Evolutionary conservation across 2,888 invertebrate genomes (phyloP), one percentile per base, ranked within the genome.

Genomic region (Oxycera nigricornis): DNA sequence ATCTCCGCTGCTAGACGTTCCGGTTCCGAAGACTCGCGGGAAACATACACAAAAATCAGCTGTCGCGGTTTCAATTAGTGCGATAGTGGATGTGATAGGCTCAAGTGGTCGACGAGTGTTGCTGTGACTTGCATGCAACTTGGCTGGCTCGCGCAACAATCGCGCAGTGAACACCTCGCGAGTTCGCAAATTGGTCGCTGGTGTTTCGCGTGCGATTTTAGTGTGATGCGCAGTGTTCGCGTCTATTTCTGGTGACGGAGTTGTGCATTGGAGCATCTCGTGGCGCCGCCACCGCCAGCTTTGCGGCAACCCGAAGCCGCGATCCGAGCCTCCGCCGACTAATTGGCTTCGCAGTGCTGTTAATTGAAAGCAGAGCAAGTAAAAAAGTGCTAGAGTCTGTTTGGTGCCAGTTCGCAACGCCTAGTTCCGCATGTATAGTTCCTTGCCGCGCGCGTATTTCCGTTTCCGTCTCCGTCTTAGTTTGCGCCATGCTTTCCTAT

Each of bases 401-500:
- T 62, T 20, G 6, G 65, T 28, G 46, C 39, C 39, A 26, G 46
- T 50, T 4, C 50, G 68, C 26, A 26, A 22, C 20, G 46, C 20
- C 50, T 14, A 22, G 68, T 68, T 68, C 65, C 65, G 65, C 22
- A 65, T 65, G 65, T 65, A 14, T 65, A 65, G 65, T 65, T 65
- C 65, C 65, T 65, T 26, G 17, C 62, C 35, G 20, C 62, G 7
- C 39, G 39, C 31, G 65, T 41, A 4, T 24, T 41, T 52, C 70
- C 55, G 50, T 68, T 46, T 28, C 67, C 67, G 31, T 30, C 35
- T 55, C 31, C 14, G 20, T 50, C 50, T 22, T 75, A 73, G 65
- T 77, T 77, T 82, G 78, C 79, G 81, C 77, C 77, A 93, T 93
- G 93, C 87, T 93, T 87, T 92, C 92, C 79, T 92, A 93, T 83